These are phyloP conservation scores for Corythaixoides concolor DNA, from an alignment of 2,113 vertebrate genomes.

Conservation along the genomic window DNA sequence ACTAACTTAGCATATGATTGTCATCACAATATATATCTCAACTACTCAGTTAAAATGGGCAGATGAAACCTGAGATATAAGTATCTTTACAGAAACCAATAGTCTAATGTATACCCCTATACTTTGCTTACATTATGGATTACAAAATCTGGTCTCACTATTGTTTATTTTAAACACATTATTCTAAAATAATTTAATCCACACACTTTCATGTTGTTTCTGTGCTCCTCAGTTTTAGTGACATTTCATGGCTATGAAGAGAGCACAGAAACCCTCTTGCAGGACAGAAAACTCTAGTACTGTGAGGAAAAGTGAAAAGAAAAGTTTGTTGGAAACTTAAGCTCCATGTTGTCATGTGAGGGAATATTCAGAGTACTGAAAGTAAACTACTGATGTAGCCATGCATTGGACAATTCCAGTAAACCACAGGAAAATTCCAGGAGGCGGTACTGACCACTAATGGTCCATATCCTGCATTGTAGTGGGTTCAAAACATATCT, in stretches of 20 bases:
- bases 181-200: not conserved
- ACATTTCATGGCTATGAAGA: not conserved
- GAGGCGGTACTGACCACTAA: not conserved
- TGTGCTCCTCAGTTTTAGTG: not conserved
- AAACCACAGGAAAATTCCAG: not conserved
- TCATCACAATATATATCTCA: not conserved
- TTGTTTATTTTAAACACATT: not conserved
- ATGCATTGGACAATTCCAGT: not conserved
- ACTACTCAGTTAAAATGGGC: not conserved
- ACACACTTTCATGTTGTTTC: not conserved
- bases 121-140: not conserved
- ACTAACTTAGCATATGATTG: not conserved
- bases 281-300: not conserved
- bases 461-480: not conserved
- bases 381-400: not conserved
- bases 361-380: not conserved
- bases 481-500: not conserved
- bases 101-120: not conserved
- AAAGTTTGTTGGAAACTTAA: not conserved
- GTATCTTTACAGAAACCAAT: not conserved
- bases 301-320: not conserved
- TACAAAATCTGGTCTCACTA: not conserved
- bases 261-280: not conserved
- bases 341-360: not conserved
- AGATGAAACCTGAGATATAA: not conserved